Base-by-base conservation (phyloP, 2,888 invertebrate genomes). In the Schrankia costaestrigalis region DNA sequence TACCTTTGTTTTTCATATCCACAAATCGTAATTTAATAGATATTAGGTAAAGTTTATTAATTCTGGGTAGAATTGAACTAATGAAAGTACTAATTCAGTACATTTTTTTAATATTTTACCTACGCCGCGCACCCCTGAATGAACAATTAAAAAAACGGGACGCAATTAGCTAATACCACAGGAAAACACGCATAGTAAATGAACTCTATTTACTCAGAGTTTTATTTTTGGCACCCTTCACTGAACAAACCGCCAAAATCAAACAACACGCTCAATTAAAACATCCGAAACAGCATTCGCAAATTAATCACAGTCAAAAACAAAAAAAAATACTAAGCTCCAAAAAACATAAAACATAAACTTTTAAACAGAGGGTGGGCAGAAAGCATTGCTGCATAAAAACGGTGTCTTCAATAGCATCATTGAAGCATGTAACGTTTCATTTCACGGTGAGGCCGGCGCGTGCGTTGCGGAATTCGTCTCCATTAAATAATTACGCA, bases 401-500 rank as follows among this genome's bases (percentile, higher is more conserved):
- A 67, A 63, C 32, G 26, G 28, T 49, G 50, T 53, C 59, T 63
- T 66, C 64, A 59, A 67, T 47, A 40, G 48, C 59, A 49, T 55
- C 75, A 65, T 56, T 65, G 68, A 64, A 57, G 71, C 81, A 69
- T 72, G 65, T 78, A 79, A 83, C 78, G 68, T 69, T 67, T 72
- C 74, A 82, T 85, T 84, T 81, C 77, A 80, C 76, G 80, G 69
- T 59, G 66, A 58, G 61, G 56, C 45, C 58, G 62, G 59, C 66
- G 64, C 70, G 69, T 64, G 67, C 52, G 41, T 48, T 67, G 71
- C 78, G 78, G 80, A 76, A 68, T 80, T 82, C 75, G 58, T 71
- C 74, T 78, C 74, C 75, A 79, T 83, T 81, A 71, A 80, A 78
- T 81, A 79, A 82, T 83, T 77, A 72, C 69, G 60, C 52, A 62